These are phyloP conservation scores for Leptonema lineaticorne DNA, from an alignment of 1,140 invertebrate genomes.

Conservation along the genomic window DNA sequence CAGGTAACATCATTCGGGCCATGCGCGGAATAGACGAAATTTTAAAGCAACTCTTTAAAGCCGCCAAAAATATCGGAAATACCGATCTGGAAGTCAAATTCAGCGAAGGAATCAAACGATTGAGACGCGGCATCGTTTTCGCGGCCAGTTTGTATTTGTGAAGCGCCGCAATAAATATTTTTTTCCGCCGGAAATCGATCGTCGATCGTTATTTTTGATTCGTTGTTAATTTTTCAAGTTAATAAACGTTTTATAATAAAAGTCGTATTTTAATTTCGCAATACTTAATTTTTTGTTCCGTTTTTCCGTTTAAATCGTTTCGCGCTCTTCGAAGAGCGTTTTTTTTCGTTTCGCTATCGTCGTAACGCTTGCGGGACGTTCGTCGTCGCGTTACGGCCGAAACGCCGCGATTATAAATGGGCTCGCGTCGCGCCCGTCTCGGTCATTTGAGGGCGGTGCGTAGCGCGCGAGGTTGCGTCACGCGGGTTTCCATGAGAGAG, in stretches of 20 bases:
- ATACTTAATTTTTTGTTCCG: not conserved
- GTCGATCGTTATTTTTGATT: too few relatives aligned
- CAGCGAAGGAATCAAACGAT: conserved; percentile 84
- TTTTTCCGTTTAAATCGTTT: not conserved
- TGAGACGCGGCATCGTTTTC: conserved; percentile 98
- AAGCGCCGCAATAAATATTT: conserved; percentile 40
- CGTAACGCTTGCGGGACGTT: not conserved
- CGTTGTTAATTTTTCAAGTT: too few relatives aligned
- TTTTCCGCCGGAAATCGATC: too few relatives aligned
- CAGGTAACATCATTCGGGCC: conserved; percentile 94
- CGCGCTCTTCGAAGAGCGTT: not conserved
- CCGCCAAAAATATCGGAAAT: conserved; percentile 96
- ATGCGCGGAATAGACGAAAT: conserved; percentile 96
- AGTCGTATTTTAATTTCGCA: too few relatives aligned
- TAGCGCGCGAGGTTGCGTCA: not conserved
- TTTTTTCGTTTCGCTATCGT: not conserved
- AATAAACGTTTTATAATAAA: not conserved
- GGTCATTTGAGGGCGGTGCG: conserved; percentile 4
- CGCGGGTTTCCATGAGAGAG: conserved; percentile 15
- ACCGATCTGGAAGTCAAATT: conserved; percentile 96
- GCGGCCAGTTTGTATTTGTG: conserved; percentile 97
- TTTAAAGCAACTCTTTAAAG: conserved; percentile 91
- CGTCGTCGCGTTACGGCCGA: not conserved
- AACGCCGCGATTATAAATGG: not conserved
- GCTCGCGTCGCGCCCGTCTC: not conserved